Base-by-base conservation (phyloP, 2,113 vertebrate genomes). In the Erinaceus europaeus region DNA sequence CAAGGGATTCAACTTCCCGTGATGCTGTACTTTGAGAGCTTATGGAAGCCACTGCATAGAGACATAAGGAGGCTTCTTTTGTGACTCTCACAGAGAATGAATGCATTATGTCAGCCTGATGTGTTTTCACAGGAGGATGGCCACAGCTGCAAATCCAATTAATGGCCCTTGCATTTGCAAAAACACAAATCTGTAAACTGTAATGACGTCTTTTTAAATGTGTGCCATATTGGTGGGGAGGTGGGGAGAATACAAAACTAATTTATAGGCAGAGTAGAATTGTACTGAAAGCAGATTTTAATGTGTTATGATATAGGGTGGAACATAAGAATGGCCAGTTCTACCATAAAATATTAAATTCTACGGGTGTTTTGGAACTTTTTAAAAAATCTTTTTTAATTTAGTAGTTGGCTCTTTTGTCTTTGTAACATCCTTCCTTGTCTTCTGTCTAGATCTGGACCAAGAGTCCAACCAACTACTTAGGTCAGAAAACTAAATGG, bases 181-280 rank as follows among this genome's bases (percentile, higher is more conserved):
- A 86, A 64, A 27, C 53, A n/a, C 69, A 86, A 36, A 77, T 81
- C 84, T 44, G 48, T 85, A 92, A 93, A 84, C 67, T 77, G n/a
- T 38, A 85, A 6, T 91, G 89, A 90, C 9, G 42, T 91, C 84
- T 92, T 94, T 94, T 78, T 42, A 92, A 93, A 91, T 84, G 77
- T 52, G 38, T 78, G 55, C 61, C 78, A 64, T 89, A 92, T 89
- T 94, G 84, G 29, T 9, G 69, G 76, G 53, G 4, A 21, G 62
- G 62, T 17, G 36, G 62, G 13, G 8, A 14, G 27, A 57, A 20
- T 27, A 27, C 20, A 57, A 57, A 32, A 65, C 62, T 57, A 73
- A 59, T 90, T 91, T 81, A 78, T 59, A 59, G 69, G 40, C 40
- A 59, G 89, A 59, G 34, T 91, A 61, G 44, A 48, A 81, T 72